Percentiles rank a stretch among this genome's conserved stretches.
These are phyloP conservation scores for Dolomedes plantarius DNA, from an alignment of 2,888 invertebrate genomes.

Conservation along the genomic window DNA sequence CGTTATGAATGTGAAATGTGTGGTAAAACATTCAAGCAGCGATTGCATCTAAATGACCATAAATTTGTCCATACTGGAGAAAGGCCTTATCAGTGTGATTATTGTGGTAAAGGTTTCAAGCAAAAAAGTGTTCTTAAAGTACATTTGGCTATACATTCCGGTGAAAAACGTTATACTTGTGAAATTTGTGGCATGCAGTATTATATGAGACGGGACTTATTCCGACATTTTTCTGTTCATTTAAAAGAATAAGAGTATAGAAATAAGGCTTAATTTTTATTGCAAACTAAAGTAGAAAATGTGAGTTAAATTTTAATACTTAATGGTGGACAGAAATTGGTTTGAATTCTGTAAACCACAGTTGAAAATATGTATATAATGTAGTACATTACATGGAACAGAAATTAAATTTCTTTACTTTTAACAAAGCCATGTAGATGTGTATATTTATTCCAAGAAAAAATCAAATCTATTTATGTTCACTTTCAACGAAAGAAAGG, in stretches of 20 bases:
- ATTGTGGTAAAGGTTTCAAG: slow-evolving; percentile 20
- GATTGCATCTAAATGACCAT: neutral
- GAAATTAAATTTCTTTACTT: too few relatives aligned
- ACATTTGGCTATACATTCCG: neutral
- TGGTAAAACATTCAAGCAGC: slow-evolving; percentile 4
- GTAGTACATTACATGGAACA: too few relatives aligned
- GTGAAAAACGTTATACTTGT: neutral
- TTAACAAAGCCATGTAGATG: too few relatives aligned
- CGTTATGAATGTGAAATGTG: neutral
- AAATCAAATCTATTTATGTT: too few relatives aligned
- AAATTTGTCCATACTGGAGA: slow-evolving; percentile 12
- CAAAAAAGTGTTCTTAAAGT: slow-evolving; percentile 17
- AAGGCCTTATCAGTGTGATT: slow-evolving; percentile 7
- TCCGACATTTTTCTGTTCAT: slow-evolving; percentile 10
- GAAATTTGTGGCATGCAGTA: neutral
- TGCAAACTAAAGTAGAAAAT: too few relatives aligned
- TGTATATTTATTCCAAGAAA: too few relatives aligned
- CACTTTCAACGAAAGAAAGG: too few relatives aligned
- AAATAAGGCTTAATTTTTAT: too few relatives aligned
- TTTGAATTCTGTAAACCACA: too few relatives aligned
- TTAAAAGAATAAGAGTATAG: neutral
- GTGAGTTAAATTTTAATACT: too few relatives aligned
- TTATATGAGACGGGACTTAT: neutral
- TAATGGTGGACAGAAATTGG: too few relatives aligned
- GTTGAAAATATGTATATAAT: too few relatives aligned